Percentiles rank a stretch among this genome's conserved stretches.
Evolutionary conservation across 1,140 invertebrate species (phyloP).

Genomic region (Drosophila willistoni): DNA sequence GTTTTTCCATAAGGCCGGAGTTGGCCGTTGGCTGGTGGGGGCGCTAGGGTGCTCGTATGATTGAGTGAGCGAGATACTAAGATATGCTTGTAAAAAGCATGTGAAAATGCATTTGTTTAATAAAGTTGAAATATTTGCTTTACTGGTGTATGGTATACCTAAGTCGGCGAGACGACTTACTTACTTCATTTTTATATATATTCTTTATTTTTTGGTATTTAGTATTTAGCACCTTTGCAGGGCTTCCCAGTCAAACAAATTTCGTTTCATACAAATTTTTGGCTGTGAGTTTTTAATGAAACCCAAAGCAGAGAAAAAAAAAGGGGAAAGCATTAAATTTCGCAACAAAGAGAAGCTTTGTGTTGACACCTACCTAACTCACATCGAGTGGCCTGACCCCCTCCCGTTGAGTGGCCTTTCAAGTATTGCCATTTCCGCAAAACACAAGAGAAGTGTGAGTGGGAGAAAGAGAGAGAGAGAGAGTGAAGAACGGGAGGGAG

Average conservation of each 20-base stretch:
- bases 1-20: too few relatives aligned
- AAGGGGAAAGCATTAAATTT: slow-evolving; percentile 62
- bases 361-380: slow-evolving; percentile 45
- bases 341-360: slow-evolving; percentile 64
- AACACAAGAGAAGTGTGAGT: slow-evolving; percentile 11
- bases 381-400: not conserved
- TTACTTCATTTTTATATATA: not conserved
- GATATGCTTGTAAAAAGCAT: too few relatives aligned
- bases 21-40: too few relatives aligned
- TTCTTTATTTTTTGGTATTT: slow-evolving; percentile 15
- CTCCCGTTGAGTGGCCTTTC: slow-evolving; percentile 31
- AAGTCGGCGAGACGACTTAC: too few relatives aligned
- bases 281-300: slow-evolving; percentile 43
- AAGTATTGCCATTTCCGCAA: slow-evolving; percentile 52
- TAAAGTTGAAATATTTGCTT: too few relatives aligned
- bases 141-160: too few relatives aligned
- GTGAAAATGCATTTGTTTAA: too few relatives aligned
- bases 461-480: not conserved
- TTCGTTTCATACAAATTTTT: slow-evolving; percentile 67
- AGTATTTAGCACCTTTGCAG: slow-evolving; percentile 72
- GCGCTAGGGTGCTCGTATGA: too few relatives aligned
- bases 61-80: too few relatives aligned
- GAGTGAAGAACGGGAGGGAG: not conserved
- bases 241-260: slow-evolving; percentile 54
- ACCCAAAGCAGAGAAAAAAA: not conserved